These are phyloP conservation scores for Muscicapa striata DNA, from an alignment of 2,797 vertebrate species.

Conservation along the genomic window DNA sequence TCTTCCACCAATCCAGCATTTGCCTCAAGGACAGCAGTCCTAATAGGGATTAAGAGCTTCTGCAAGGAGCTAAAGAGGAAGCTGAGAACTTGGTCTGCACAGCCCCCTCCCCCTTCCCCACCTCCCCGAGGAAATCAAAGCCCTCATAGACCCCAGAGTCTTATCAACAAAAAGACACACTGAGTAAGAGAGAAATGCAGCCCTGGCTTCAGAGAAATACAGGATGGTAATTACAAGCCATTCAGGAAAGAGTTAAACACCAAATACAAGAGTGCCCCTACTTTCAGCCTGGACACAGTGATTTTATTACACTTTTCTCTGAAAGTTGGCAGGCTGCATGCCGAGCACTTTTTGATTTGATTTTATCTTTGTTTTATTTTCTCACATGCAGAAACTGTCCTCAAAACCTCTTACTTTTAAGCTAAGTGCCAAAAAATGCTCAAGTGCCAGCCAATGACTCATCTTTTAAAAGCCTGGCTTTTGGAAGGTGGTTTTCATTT, in stretches of 20 bases:
- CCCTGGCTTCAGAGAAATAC: background rate
- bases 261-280: background rate
- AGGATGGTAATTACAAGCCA: background rate
- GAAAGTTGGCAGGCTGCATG: conserved; percentile 24
- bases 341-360: background rate
- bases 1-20: background rate
- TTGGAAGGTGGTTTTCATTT: conserved; percentile 72
- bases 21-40: background rate
- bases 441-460: conserved; percentile 72
- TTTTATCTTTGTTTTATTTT: conserved; percentile 52
- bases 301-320: conserved; percentile 18
- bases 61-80: background rate
- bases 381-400: conserved; percentile 57
- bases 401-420: conserved; percentile 65
- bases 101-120: background rate
- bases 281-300: conserved; percentile 29
- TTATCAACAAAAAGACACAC: background rate
- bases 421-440: conserved; percentile 59
- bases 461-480: conserved; percentile 53
- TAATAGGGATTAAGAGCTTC: background rate
- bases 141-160: background rate
- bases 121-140: background rate
- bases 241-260: conserved; percentile 12
- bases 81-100: background rate
- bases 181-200: background rate